These are phyloP conservation scores for Melanostoma mellinum DNA, from an alignment of 2,888 invertebrate species.

Conservation along the genomic window DNA sequence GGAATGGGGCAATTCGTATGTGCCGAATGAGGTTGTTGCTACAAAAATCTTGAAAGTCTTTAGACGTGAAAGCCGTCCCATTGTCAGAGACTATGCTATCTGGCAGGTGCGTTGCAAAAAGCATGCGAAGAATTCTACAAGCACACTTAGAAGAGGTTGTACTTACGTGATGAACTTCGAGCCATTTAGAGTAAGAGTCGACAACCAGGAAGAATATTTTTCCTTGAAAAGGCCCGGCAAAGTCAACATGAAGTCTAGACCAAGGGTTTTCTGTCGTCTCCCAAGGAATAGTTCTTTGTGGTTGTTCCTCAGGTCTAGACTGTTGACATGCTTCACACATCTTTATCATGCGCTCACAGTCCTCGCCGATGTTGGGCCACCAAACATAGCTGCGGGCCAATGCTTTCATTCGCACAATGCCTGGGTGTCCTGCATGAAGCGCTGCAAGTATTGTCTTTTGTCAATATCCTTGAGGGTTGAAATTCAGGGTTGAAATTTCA, in stretches of 20 bases:
- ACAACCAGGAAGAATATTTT: slow-evolving; percentile 25
- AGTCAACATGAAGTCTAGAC: slow-evolving; percentile 2
- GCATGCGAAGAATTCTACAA: too few relatives aligned
- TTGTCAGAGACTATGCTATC: slow-evolving; percentile 40
- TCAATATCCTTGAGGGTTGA: slow-evolving; percentile 3
- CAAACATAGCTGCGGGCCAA: too few relatives aligned
- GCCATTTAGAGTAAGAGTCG: too few relatives aligned
- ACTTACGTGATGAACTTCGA: too few relatives aligned
- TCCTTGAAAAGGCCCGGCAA: too few relatives aligned
- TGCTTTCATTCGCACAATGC: too few relatives aligned
- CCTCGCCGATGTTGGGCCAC: slow-evolving; percentile 33
- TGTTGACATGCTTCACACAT: background rate
- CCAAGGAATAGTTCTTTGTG: slow-evolving; percentile 30
- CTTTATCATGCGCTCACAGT: background rate
- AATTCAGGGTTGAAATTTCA: slow-evolving; percentile 12
- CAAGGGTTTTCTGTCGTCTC: slow-evolving; percentile 18
- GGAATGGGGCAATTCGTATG: slow-evolving; percentile 40
- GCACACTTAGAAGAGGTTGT: too few relatives aligned
- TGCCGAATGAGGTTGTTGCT: slow-evolving; percentile 46
- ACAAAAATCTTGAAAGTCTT: slow-evolving; percentile 31
- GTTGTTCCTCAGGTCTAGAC: slow-evolving; percentile 66
- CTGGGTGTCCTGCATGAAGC: too few relatives aligned
- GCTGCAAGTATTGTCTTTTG: too few relatives aligned
- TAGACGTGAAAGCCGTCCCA: slow-evolving; percentile 3
- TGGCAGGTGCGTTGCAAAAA: slow-evolving; percentile 12